These are phyloP conservation scores for Antheraea assamensis DNA, from an alignment of 2,888 invertebrate species.

Conservation along the genomic window DNA sequence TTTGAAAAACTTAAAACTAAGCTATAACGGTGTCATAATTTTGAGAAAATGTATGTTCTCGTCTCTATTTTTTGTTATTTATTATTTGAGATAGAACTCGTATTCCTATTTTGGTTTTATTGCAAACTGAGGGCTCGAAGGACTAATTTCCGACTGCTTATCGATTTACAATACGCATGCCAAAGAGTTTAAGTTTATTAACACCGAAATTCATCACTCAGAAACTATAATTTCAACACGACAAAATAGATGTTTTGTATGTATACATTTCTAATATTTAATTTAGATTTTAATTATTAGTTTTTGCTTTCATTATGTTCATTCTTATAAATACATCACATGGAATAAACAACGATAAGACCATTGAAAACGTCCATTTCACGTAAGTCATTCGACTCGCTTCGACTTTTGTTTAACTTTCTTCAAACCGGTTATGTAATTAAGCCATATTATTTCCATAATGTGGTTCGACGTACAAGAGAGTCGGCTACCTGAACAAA, in stretches of 20 bases:
- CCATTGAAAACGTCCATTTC: neutral
- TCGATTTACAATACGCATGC: neutral
- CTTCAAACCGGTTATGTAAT: constrained; percentile 13
- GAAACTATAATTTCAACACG: too few species aligned
- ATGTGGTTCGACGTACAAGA: neutral
- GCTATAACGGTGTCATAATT: too few species aligned
- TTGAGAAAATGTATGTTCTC: too few species aligned
- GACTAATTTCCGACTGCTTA: neutral
- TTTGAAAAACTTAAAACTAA: too few species aligned
- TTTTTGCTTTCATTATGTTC: neutral
- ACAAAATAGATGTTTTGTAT: too few species aligned
- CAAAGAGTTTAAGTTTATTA: neutral
- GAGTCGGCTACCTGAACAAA: neutral
- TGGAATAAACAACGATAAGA: neutral
- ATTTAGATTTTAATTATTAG: neutral
- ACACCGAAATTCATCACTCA: too few species aligned
- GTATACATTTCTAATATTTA: neutral
- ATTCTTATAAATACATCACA: neutral
- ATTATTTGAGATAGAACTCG: neutral
- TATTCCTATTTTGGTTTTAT: neutral
- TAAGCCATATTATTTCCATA: constrained; percentile 8
- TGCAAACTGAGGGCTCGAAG: neutral
- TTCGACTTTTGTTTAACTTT: constrained; percentile 6
- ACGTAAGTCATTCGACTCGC: constrained; percentile 1
- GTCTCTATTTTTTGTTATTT: neutral